Evolutionary conservation across 2,888 invertebrate species (phyloP).

Genomic region (Panzeria rudis): DNA sequence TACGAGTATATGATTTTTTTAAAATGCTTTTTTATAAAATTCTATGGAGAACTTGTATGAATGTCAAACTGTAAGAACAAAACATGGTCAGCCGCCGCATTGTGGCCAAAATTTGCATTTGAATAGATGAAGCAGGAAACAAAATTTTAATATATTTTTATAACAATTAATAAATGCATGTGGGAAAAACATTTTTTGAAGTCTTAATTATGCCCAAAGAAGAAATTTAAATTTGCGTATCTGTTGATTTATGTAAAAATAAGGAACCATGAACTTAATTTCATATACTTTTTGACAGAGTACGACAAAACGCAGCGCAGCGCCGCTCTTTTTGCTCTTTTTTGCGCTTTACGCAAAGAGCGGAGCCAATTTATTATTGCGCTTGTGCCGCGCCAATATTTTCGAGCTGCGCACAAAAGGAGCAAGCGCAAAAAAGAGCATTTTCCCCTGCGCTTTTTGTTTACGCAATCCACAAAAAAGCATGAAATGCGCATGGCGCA

Average conservation of each 20-base stretch:
- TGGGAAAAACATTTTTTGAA: neutral
- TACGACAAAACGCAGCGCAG: too few relatives aligned
- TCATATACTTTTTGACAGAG: too few relatives aligned
- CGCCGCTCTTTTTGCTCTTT: too few relatives aligned
- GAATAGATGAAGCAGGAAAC: conserved; percentile 61
- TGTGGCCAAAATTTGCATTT: conserved; percentile 72
- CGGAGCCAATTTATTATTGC: too few relatives aligned
- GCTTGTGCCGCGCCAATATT: too few relatives aligned
- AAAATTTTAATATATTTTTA: conserved; percentile 34
- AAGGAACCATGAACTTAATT: too few relatives aligned
- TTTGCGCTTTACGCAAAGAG: too few relatives aligned
- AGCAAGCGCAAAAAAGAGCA: too few relatives aligned
- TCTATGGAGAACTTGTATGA: conserved; percentile 17
- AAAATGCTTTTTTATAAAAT: conserved; percentile 8
- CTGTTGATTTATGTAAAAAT: neutral
- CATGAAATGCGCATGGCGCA: too few relatives aligned
- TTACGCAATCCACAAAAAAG: too few relatives aligned
- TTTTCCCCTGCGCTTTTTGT: too few relatives aligned
- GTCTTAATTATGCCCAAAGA: neutral
- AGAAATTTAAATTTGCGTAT: neutral
- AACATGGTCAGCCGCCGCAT: conserved; percentile 70
- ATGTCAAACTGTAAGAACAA: conserved; percentile 18
- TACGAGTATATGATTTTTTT: conserved; percentile 9
- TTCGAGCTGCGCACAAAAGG: too few relatives aligned
- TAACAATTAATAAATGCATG: neutral